A percentile compares a stretch with the other conserved stretches of the same genome.
phyloP scores from a whole-genome alignment of 2,797 vertebrate genomes.

The Anas flavirostris region DNA sequence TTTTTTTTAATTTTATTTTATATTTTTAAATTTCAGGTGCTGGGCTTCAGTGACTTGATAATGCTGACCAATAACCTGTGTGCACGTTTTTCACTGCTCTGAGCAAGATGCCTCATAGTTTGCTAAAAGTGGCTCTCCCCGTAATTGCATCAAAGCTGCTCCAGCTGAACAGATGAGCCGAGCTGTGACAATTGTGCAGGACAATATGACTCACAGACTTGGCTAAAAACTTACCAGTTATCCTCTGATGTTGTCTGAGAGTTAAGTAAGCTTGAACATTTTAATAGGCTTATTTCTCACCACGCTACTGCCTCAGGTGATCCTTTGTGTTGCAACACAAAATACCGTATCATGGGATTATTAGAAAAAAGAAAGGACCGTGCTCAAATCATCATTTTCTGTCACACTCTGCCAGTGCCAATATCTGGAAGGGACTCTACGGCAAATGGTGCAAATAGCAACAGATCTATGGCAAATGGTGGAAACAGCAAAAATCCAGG shows the following conservation, averaged over 20 bases:
- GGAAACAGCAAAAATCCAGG: background rate
- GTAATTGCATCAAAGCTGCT: background rate
- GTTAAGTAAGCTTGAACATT: conserved; percentile 27
- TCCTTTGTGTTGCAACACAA: conserved; percentile 47
- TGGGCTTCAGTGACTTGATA: background rate
- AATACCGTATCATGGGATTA: background rate
- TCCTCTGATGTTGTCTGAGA: background rate
- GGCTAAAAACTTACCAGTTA: conserved; percentile 16
- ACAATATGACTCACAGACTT: conserved; percentile 41
- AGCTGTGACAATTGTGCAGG: background rate
- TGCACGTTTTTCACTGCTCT: rapidly evolving
- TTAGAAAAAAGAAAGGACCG: background rate
- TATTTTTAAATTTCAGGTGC: background rate
- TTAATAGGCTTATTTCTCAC: conserved; percentile 60
- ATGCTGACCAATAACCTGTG: rapidly evolving
- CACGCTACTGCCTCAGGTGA: conserved; percentile 55
- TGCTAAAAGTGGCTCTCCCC: background rate
- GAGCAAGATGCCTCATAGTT: background rate
- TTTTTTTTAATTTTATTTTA: background rate
- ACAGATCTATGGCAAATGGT: background rate
- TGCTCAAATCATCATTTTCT: background rate
- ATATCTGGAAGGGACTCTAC: background rate
- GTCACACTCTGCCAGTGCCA: background rate
- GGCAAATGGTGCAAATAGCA: background rate
- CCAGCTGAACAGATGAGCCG: background rate